Conservation (phyloP, 2,888 invertebrate genomes). For the Himalopsyche japonica region DNA sequence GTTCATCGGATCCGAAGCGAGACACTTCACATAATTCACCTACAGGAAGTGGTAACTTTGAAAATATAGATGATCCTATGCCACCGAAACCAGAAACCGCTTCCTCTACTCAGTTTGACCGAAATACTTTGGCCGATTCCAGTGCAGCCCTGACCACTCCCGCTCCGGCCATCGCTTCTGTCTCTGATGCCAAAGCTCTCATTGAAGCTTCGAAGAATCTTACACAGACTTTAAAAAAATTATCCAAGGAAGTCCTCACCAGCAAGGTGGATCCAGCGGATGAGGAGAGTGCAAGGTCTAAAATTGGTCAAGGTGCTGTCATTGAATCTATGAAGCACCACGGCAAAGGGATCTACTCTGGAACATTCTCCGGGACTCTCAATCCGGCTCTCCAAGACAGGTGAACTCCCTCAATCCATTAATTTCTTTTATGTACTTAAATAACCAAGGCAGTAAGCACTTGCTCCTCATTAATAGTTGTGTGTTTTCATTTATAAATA, state of each 20-base stretch:
- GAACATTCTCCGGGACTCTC: slow-evolving; percentile 92
- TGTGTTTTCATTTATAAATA: not conserved
- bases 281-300: slow-evolving; percentile 54
- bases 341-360: slow-evolving; percentile 93
- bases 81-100: slow-evolving; percentile 19
- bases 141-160: slow-evolving; percentile 14
- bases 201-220: slow-evolving; percentile 90
- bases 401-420: slow-evolving; percentile 43
- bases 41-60: not conserved
- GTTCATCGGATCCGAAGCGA: slow-evolving; percentile 45
- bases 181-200: slow-evolving; percentile 72
- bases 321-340: slow-evolving; percentile 93
- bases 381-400: slow-evolving; percentile 92
- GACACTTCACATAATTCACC: not conserved
- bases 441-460: too few species aligned
- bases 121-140: slow-evolving; percentile 43
- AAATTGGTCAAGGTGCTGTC: slow-evolving; percentile 70
- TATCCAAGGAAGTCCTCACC: slow-evolving; percentile 87
- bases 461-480: not conserved
- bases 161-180: slow-evolving; percentile 51
- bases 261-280: slow-evolving; percentile 57
- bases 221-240: slow-evolving; percentile 86
- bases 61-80: slow-evolving; percentile 44
- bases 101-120: not conserved
- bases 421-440: slow-evolving; percentile 1